phyloP scores from a whole-genome alignment of 2,113 vertebrate species.

The Odontesthes bonariensis region DNA sequence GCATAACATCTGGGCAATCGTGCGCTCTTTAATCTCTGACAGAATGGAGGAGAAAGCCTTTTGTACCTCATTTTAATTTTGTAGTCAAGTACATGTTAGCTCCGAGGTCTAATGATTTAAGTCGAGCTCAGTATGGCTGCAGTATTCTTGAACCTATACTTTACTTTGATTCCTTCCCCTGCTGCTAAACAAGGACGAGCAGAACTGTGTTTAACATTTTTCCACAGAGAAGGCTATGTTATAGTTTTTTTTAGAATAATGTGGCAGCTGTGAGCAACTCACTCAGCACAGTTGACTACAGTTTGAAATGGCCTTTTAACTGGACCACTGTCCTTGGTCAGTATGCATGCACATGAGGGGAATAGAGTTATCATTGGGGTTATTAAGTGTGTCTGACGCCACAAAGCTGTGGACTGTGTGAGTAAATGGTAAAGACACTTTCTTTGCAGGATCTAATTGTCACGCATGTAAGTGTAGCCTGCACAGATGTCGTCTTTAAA shows the following conservation, averaged over 20 bases:
- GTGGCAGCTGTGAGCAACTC: slow-evolving; percentile 1
- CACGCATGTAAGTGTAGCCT: too few relatives aligned
- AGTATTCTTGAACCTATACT: slow-evolving; percentile 30
- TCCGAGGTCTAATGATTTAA: slow-evolving; percentile 53
- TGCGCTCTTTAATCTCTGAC: slow-evolving; percentile 42
- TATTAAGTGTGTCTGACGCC: too few relatives aligned
- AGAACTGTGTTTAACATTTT: slow-evolving; percentile 4
- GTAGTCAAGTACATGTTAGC: slow-evolving; percentile 46
- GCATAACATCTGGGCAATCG: slow-evolving; percentile 9
- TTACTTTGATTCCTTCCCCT: slow-evolving; percentile 42
- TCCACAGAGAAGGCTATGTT: slow-evolving; percentile 16
- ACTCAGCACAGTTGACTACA: not conserved
- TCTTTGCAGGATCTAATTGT: too few relatives aligned
- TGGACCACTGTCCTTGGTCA: too few relatives aligned
- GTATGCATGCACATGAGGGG: too few relatives aligned
- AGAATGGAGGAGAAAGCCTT: slow-evolving; percentile 29
- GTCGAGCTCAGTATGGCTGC: slow-evolving; percentile 17
- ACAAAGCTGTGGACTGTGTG: too few relatives aligned
- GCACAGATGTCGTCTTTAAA: too few relatives aligned
- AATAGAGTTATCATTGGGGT: too few relatives aligned
- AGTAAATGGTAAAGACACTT: too few relatives aligned
- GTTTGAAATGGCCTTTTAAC: too few relatives aligned
- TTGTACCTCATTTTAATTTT: slow-evolving; percentile 51
- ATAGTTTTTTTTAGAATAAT: slow-evolving; percentile 26
- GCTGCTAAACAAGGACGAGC: slow-evolving; percentile 30